Percentiles rank a stretch among this genome's conserved stretches.
These are phyloP conservation scores for Aporophyla lueneburgensis DNA, from an alignment of 2,888 invertebrate species.

Conservation along the genomic window DNA sequence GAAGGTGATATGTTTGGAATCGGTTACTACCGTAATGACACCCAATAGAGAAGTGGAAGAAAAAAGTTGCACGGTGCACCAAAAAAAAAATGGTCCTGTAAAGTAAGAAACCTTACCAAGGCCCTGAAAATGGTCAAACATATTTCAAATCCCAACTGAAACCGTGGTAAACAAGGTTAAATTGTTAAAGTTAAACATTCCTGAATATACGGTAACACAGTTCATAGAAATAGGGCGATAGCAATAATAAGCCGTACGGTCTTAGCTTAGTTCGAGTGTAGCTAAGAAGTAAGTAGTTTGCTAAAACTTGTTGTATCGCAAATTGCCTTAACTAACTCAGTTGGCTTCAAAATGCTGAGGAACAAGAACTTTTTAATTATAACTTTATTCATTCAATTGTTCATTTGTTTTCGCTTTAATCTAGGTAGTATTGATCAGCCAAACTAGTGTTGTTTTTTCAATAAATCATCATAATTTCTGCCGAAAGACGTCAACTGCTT, in stretches of 20 bases:
- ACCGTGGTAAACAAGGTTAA: background rate
- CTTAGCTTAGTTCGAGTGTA: slow-evolving; percentile 49
- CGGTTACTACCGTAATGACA: too few relatives aligned
- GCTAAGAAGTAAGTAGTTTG: slow-evolving; percentile 45
- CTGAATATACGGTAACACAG: background rate
- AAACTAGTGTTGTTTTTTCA: too few relatives aligned
- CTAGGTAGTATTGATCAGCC: too few relatives aligned
- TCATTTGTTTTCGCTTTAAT: background rate
- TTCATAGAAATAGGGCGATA: slow-evolving; percentile 45
- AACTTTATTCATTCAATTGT: slow-evolving; percentile 1
- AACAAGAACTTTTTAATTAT: background rate
- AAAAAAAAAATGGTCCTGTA: background rate
- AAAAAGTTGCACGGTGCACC: too few relatives aligned
- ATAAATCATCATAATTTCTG: too few relatives aligned
- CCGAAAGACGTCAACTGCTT: too few relatives aligned
- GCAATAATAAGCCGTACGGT: slow-evolving; percentile 45
- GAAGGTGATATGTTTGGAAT: too few relatives aligned
- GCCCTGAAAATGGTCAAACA: background rate
- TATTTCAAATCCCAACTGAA: background rate
- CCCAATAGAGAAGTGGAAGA: too few relatives aligned
- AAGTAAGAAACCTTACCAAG: background rate
- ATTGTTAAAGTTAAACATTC: slow-evolving; percentile 18
- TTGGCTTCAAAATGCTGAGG: slow-evolving; percentile 19
- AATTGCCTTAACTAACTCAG: slow-evolving; percentile 46
- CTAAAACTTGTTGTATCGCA: slow-evolving; percentile 42